phyloP scores from a whole-genome alignment of 37 sponge, comb jelly and placozoan genomes.

The Geodia barretti region DNA sequence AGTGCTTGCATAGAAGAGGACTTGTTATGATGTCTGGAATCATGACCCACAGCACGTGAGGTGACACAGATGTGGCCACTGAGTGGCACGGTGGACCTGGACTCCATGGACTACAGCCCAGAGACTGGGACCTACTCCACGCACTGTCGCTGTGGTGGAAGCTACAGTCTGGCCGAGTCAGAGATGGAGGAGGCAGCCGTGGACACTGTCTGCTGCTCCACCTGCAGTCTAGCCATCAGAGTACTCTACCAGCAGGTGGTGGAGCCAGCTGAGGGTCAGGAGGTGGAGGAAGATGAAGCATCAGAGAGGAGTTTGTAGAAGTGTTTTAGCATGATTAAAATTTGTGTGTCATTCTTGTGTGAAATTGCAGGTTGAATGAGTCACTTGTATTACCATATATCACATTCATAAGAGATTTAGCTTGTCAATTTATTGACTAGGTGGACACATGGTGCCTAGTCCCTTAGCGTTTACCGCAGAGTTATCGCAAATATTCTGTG shows the following conservation, averaged over 20 bases:
- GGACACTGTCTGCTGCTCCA: slow-evolving; percentile 46
- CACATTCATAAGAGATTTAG: too few species aligned
- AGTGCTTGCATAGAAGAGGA: too few species aligned
- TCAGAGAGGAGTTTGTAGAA: too few species aligned
- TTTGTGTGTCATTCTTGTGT: too few species aligned
- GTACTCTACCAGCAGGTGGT: slow-evolving; percentile 28
- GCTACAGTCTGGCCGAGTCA: slow-evolving; percentile 27
- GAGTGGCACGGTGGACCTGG: slow-evolving; percentile 37
- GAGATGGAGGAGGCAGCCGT: slow-evolving; percentile 40
- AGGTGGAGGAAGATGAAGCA: background rate
- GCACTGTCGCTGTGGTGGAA: slow-evolving; percentile 55
- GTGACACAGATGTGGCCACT: slow-evolving; percentile 58
- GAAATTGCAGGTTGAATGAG: too few species aligned
- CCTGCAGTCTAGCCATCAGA: slow-evolving; percentile 38
- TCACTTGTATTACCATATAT: too few species aligned
- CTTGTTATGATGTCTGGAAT: too few species aligned
- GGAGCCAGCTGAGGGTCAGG: background rate
- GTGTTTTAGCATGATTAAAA: too few species aligned
- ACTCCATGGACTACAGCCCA: slow-evolving; percentile 38
- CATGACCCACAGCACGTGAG: background rate
- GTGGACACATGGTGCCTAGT: too few species aligned
- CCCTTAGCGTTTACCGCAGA: too few species aligned
- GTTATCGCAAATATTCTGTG: too few species aligned
- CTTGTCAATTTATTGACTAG: too few species aligned
- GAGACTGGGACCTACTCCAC: slow-evolving; percentile 5